Evolutionary conservation across 1,140 invertebrate genomes (phyloP).

Genomic region (Hyposmocoma kahamanoa): DNA sequence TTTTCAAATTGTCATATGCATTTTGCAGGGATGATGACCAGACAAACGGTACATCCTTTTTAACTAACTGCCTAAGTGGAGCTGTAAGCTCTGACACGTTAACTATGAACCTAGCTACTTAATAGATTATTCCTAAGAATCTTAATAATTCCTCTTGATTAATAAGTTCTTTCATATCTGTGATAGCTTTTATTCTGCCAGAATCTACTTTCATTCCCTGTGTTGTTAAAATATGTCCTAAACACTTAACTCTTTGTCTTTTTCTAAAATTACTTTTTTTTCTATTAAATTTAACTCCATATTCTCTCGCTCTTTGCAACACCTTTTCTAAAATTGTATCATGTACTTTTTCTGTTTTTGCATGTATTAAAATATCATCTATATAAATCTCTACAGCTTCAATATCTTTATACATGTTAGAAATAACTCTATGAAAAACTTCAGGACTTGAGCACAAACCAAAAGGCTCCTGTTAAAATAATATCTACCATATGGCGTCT

Average conservation of each 20-base stretch:
- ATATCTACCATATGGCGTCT: conserved; percentile 3
- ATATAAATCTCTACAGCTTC: not conserved
- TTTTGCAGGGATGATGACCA: not conserved
- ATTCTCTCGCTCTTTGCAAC: not conserved
- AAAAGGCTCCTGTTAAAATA: conserved; percentile 4
- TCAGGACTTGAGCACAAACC: conserved; percentile 1
- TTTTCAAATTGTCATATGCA: not conserved
- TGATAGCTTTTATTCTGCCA: not conserved
- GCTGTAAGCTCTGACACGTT: not conserved
- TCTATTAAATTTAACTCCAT: not conserved
- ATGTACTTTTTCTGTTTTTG: not conserved
- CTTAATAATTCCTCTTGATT: not conserved
- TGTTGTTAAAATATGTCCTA: not conserved
- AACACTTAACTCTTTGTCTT: not conserved
- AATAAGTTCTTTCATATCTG: not conserved
- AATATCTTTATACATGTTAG: not conserved
- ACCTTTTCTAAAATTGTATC: not conserved
- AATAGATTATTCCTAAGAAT: not conserved
- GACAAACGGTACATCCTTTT: not conserved
- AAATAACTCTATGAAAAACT: not conserved
- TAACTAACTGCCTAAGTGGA: not conserved
- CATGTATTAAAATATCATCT: not conserved
- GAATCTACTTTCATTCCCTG: not conserved
- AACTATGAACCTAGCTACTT: not conserved
- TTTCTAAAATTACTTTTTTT: conserved; percentile 3